Conservation (phyloP, 2,113 vertebrate species). For the Toxotes chatareus region DNA sequence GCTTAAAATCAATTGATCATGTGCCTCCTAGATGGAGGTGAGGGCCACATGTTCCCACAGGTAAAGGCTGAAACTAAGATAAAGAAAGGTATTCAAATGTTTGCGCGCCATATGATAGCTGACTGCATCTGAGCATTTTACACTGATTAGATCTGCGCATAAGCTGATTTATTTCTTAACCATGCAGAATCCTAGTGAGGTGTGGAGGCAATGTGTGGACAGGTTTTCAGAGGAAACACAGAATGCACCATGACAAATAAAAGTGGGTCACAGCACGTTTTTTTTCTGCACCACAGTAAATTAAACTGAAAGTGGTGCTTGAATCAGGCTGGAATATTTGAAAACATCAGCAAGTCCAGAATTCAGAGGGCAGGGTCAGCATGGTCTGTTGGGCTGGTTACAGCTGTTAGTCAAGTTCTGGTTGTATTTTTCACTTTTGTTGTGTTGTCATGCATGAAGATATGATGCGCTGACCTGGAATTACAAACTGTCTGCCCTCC, state of each 20-base stretch:
- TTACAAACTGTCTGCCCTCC: neutral
- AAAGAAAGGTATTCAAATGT: constrained; percentile 1
- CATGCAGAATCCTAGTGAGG: neutral
- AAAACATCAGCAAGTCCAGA: neutral
- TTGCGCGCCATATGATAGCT: constrained; percentile 1
- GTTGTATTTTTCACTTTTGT: neutral
- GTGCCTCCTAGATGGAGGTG: constrained; percentile 28
- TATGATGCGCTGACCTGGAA: constrained; percentile 20
- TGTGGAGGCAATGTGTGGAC: neutral
- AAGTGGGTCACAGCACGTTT: neutral
- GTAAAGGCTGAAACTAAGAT: constrained; percentile 79
- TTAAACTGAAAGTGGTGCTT: neutral
- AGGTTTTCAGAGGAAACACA: constrained; percentile 5
- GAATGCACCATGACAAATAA: neutral
- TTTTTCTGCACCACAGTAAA: neutral
- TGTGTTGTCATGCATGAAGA: neutral
- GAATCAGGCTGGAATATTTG: neutral
- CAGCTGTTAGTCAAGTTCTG: neutral
- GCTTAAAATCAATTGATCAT: neutral
- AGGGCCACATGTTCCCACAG: constrained; percentile 79
- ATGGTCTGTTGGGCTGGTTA: neutral
- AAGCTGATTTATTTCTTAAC: neutral
- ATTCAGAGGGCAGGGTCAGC: neutral
- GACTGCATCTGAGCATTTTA: constrained; percentile 32
- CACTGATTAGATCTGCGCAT: neutral